Evolutionary conservation across 1,140 invertebrate species (phyloP), one percentile per base, ranked within the genome.

Genomic region (Drosophila gunungcola): DNA sequence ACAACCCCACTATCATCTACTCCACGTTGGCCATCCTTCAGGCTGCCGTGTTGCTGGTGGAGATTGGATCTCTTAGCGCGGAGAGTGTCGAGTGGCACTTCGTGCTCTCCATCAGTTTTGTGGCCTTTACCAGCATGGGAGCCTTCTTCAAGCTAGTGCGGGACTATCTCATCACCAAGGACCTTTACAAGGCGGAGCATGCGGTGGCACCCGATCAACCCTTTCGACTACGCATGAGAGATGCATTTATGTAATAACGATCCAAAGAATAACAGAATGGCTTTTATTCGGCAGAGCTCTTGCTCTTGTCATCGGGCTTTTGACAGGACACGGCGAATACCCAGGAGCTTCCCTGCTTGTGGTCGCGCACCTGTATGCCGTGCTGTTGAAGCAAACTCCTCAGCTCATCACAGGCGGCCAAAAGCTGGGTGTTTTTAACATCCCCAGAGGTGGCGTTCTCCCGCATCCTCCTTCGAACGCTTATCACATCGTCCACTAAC

Each of bases 71-170:
- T 25, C 90, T 99, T 1, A 93, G 97, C 70, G 94, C 96, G 46
- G 95, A 95, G 3, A 89, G 58, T 43, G 94, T 95, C 7, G 96
- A 98, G 78, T 99, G 98, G 98, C 97, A 98, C 92, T 96, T 98
- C 91, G 95, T 98, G 34, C 88, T 99, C 9, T 97, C 97, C 13
- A 94, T 98, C 65, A 95, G 96, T 11, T 93, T 98, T 36, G 93
- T 99, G 27, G 94, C 98, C 9, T 96, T 98, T 83, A 96, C 97
- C 49, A 98, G 98, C 92, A 98, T 98, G 93, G 96, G 97, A 78
- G 96, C 97, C 1, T 94, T 99, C 5, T 99, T 97, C 81, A 98
- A 98, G 93, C 93, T 98, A 54, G 93, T 96, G 4, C 94, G 98
- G 55, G 97, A 99, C 92, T 97, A 96, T 92, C 93, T 98, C 1